Base-by-base conservation (phyloP, 2,113 vertebrate genomes). In the Gasterosteus aculeatus region DNA sequence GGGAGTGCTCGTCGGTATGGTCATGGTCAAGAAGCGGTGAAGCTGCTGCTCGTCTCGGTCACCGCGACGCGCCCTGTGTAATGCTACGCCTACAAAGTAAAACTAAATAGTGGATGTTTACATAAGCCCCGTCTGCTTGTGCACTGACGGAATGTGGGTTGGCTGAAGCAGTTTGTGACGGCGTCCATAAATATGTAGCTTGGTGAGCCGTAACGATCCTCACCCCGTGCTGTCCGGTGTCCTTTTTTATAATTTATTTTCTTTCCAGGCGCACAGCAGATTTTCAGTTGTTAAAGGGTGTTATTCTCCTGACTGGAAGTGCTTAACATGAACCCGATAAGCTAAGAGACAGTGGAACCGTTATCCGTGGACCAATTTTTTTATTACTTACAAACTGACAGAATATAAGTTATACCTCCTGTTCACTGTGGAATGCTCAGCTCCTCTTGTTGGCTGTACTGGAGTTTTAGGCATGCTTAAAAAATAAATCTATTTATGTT, bases 401-500 rank as follows among this genome's bases (percentile, higher is more conserved):
- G 56, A 66, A 29, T 71, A 44, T 85, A 79, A 46, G 54, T 85
- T 85, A 68, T 87, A 79, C 78, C 83, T 87, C 58, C 12, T 78
- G 83, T 81, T 89, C 74, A 83, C 76, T 86, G 77, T 90, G 80
- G 87, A 82, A 77, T 73, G 63, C 71, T 82, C 51, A 49, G 71
- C 72, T 86, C 58, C 19, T 78, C 80, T 60, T 76, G 49, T 82
- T 86, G 75, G 74, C 80, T 87, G 80, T 86, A 71, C 77, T 88
- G 82, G 72, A 80, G 59, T 88, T 84, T 82, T 81, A 85, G 61
- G 86, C 84, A 87, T 89, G 90, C 85, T 86, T 89, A 80, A 81
- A 35, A 72, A 91, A 87, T 87, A 91, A 89, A 91, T 85, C 80
- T 90, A 90, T 91, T 90, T 91, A 89, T 92, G 81, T 87, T 91